Evolutionary conservation across 2,113 vertebrate species (phyloP), one percentile per base, ranked within the genome.

Genomic region (Dicaeum eximium): DNA sequence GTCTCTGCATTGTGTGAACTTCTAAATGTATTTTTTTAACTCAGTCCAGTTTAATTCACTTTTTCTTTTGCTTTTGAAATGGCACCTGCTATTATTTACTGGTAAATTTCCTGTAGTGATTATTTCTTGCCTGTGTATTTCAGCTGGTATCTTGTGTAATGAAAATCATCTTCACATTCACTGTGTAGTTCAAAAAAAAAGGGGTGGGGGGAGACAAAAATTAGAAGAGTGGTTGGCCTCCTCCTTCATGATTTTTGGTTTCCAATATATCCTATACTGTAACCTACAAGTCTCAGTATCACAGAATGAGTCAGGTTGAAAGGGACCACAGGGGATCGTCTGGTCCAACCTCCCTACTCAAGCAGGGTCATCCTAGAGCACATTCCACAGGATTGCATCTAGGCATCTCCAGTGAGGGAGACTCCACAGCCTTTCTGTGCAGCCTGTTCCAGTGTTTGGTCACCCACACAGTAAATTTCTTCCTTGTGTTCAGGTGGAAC

Each of bases 201-300:
- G 1, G 0, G 1, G 2, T n/a, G n/a, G n/a, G n/a, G n/a, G 7
- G 7, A 6, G 7, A 19, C 25, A 4, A 30, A 31, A 40, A 71
- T 60, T 37, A 8, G 10, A 38, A 69, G 18, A 53, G 12, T 38
- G 69, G 10, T 51, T 74, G 33, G 28, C 17, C 11, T 45, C 13
- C 8, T 92, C 8, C 38, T 86, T 90, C 40, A 17, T 38, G 12
- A 23, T 19, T 54, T 74, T 75, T 35, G 25, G 10, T 92, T 79
- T 82, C 58, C 17, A 48, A 4, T 8, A 44, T 25, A 60, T 69
- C 21, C 11, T 61, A 45, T 18, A 42, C 17, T 58, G 35, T 64
- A 47, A 51, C 31, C 7, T 42, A 8, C 7, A 70, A 78, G 21
- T 40, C 25, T 78, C 28, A n/a, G n/a, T 54, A 47, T 40, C 56